Evolutionary conservation across 2,888 invertebrate species (phyloP).

Genomic region (Dicranocentrus wangi): DNA sequence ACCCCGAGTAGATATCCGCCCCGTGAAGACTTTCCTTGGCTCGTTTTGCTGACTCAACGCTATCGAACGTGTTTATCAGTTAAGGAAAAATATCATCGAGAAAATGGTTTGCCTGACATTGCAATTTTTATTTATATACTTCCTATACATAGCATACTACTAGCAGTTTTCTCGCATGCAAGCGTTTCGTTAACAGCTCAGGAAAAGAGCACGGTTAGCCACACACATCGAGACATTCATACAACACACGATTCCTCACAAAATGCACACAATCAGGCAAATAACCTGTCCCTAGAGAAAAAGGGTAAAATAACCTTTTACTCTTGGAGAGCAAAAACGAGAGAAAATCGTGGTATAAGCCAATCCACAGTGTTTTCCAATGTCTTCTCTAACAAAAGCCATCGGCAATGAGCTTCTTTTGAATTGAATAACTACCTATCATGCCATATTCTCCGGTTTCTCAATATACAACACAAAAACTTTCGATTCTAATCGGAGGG

Average conservation of each 20-base stretch:
- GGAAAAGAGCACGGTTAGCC: constrained; percentile 29
- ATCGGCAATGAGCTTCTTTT: constrained; percentile 32
- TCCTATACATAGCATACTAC: constrained; percentile 5
- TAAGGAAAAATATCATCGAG: constrained; percentile 77
- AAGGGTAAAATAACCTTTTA: constrained; percentile 11
- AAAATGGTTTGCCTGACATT: constrained; percentile 57
- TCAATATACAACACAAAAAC: constrained; percentile 39
- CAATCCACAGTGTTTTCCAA: not conserved
- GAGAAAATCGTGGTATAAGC: constrained; percentile 14
- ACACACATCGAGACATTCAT: constrained; percentile 3
- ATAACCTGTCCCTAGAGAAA: constrained; percentile 3
- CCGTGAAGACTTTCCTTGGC: constrained; percentile 97
- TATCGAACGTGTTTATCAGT: constrained; percentile 87
- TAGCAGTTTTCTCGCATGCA: constrained; percentile 14
- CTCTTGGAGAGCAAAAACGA: constrained; percentile 2
- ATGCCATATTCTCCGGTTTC: constrained; percentile 31
- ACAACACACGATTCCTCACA: not conserved
- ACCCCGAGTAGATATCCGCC: constrained; percentile 99
- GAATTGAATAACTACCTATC: constrained; percentile 31
- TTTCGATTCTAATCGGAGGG: constrained; percentile 54
- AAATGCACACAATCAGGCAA: constrained; percentile 40
- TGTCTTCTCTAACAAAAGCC: constrained; percentile 14
- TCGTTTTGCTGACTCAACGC: constrained; percentile 91
- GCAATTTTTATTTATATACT: constrained; percentile 44
- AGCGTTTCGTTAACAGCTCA: constrained; percentile 22